Conservation (phyloP, 2,797 vertebrate species). For the Artibeus lituratus region DNA sequence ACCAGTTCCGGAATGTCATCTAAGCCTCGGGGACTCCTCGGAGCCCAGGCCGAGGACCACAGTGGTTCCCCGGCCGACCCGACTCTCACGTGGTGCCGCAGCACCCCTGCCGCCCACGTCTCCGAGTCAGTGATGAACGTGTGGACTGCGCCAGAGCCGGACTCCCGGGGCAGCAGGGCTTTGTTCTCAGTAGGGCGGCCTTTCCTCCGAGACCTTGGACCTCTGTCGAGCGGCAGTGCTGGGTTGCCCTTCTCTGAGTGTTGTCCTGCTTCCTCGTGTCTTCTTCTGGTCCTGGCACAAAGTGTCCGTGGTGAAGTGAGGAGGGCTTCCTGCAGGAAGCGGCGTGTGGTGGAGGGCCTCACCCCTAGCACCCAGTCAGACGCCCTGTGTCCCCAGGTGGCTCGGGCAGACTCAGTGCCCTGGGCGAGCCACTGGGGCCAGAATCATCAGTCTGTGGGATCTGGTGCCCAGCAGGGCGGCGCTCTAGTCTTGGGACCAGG, state of each 20-base stretch:
- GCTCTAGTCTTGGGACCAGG: background rate
- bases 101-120: no score
- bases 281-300: background rate
- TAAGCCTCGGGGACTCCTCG: no score
- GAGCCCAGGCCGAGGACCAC: no score
- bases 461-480: background rate
- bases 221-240: fast-evolving
- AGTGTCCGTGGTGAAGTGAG: background rate
- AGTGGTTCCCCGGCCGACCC: no score
- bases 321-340: no score
- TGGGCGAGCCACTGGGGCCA: background rate
- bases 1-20: no score
- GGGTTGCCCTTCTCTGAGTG: background rate
- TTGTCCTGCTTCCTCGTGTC: background rate
- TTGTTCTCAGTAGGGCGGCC: no score
- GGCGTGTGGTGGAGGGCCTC: no score
- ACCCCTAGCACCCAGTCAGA: background rate
- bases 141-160: no score
- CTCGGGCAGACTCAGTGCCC: background rate
- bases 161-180: background rate
- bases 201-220: no score
- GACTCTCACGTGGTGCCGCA: no score
- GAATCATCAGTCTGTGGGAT: background rate
- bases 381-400: background rate
- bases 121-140: no score